These are phyloP conservation scores for Drosophila lini DNA, from an alignment of 1,140 invertebrate genomes.

Conservation along the genomic window DNA sequence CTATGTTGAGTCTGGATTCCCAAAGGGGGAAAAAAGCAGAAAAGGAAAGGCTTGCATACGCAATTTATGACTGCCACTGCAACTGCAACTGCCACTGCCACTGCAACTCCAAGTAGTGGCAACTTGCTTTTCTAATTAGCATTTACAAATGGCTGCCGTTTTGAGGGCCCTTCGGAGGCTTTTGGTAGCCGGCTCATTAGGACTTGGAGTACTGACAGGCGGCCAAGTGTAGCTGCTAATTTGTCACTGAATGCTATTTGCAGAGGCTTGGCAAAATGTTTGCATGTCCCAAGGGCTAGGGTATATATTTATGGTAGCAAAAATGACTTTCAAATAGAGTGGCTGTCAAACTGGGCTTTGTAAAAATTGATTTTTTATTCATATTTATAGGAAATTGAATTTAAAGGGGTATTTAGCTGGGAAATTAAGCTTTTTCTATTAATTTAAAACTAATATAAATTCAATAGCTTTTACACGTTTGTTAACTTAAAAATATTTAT, in stretches of 20 bases:
- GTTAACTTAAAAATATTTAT: background rate
- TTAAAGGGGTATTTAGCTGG: background rate
- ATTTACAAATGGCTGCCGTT: slow-evolving; percentile 74
- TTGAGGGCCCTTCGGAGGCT: slow-evolving; percentile 32
- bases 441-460: background rate
- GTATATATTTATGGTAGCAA: slow-evolving; percentile 20
- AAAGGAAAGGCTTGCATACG: slow-evolving; percentile 42
- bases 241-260: slow-evolving; percentile 50
- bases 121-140: slow-evolving; percentile 78
- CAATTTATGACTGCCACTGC: slow-evolving; percentile 67
- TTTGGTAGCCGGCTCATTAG: slow-evolving; percentile 60
- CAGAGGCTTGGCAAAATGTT: slow-evolving; percentile 27
- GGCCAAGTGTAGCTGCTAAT: slow-evolving; percentile 36
- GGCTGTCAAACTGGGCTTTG: slow-evolving; percentile 2
- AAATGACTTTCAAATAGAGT: background rate
- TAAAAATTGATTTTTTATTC: background rate
- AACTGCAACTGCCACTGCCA: slow-evolving; percentile 37
- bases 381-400: background rate
- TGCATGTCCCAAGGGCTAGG: slow-evolving; percentile 1
- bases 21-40: background rate
- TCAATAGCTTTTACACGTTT: background rate
- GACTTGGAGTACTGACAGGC: slow-evolving; percentile 54
- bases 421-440: background rate
- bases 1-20: slow-evolving; percentile 41
- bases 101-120: slow-evolving; percentile 20